phyloP scores from a whole-genome alignment of 2,888 invertebrate species.

The Drosophila fulvimacula region DNA sequence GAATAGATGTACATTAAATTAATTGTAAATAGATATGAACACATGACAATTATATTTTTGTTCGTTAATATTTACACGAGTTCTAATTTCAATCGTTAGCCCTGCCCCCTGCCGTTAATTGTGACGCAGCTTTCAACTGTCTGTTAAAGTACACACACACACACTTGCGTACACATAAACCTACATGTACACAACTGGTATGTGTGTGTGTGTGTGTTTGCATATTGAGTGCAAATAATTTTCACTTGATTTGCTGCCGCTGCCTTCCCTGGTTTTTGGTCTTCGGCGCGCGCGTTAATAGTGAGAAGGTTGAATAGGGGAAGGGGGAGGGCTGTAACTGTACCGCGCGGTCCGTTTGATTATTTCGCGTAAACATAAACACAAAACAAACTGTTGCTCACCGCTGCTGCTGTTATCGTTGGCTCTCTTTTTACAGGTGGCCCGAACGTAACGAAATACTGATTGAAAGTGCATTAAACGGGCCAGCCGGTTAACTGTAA shows the following conservation, averaged over 20 bases:
- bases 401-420: slow-evolving; percentile 53
- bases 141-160: slow-evolving; percentile 13
- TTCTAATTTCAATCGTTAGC: slow-evolving; percentile 40
- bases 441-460: slow-evolving; percentile 48
- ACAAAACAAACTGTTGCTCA: slow-evolving; percentile 76
- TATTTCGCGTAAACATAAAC: slow-evolving; percentile 79
- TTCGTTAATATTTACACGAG: neutral
- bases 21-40: slow-evolving; percentile 3
- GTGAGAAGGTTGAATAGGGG: slow-evolving; percentile 13
- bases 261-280: slow-evolving; percentile 22
- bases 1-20: slow-evolving; percentile 4
- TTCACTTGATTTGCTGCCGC: slow-evolving; percentile 68
- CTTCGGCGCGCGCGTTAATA: slow-evolving; percentile 26
- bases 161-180: neutral
- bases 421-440: slow-evolving; percentile 67
- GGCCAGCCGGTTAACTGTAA: slow-evolving; percentile 50
- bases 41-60: neutral
- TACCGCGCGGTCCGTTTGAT: slow-evolving; percentile 75
- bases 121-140: slow-evolving; percentile 52
- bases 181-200: slow-evolving; percentile 1
- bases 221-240: slow-evolving; percentile 77
- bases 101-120: slow-evolving; percentile 26
- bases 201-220: slow-evolving; percentile 45
- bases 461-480: slow-evolving; percentile 48
- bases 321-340: slow-evolving; percentile 52